phyloP scores from a whole-genome alignment of 2,888 invertebrate genomes.

The Bembecia ichneumoniformis region DNA sequence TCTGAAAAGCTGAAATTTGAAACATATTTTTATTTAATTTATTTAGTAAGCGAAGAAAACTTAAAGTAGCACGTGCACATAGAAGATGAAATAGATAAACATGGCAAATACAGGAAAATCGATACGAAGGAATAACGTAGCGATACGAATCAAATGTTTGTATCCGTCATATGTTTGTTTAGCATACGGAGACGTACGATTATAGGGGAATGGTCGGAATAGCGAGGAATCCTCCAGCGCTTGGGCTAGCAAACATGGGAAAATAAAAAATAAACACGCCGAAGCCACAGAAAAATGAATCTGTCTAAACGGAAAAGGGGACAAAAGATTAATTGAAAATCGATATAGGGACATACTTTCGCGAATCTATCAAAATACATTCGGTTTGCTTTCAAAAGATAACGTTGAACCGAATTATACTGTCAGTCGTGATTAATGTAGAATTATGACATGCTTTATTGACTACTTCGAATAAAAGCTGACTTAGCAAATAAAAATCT shows the following conservation, averaged over 20 bases:
- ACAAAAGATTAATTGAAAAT: conserved; percentile 69
- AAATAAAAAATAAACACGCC: conserved; percentile 14
- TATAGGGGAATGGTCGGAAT: neutral
- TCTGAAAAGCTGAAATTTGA: too few species aligned
- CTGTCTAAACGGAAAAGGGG: conserved; percentile 50
- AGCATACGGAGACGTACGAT: conserved; percentile 31
- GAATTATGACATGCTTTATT: conserved; percentile 52
- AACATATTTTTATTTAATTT: too few species aligned
- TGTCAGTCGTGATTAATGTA: conserved; percentile 62
- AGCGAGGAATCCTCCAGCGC: neutral
- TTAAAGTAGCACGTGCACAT: too few species aligned
- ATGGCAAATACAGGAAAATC: conserved; percentile 8
- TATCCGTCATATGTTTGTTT: conserved; percentile 42
- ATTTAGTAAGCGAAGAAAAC: too few species aligned
- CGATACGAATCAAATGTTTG: conserved; percentile 52
- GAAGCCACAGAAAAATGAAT: conserved; percentile 35
- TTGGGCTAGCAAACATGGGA: conserved; percentile 1
- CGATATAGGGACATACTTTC: conserved; percentile 55
- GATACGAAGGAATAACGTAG: conserved; percentile 35
- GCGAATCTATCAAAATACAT: conserved; percentile 60
- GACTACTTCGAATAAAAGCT: conserved; percentile 33
- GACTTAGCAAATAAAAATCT: conserved; percentile 31
- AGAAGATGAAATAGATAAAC: too few species aligned
- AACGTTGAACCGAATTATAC: conserved; percentile 49
- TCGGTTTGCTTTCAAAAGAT: conserved; percentile 56